These are phyloP conservation scores for Dendrolimus houi DNA, from an alignment of 2,888 invertebrate genomes.

Conservation along the genomic window DNA sequence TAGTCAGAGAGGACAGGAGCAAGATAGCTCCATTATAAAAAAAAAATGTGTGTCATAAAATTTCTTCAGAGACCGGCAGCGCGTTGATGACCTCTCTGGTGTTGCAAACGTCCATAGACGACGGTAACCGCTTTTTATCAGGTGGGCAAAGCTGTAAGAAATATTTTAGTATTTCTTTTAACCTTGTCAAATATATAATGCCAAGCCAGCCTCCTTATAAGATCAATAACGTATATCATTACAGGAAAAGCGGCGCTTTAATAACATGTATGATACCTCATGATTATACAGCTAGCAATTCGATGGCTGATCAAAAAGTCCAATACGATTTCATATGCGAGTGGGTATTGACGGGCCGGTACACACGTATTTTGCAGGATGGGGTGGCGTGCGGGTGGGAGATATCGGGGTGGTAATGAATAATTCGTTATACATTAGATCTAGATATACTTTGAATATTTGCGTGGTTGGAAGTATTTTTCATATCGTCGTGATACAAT, in stretches of 20 bases:
- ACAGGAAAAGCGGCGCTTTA: not conserved
- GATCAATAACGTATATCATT: not conserved
- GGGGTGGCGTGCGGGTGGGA: not conserved
- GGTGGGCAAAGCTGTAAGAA: too few relatives aligned
- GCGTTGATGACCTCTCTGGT: too few relatives aligned
- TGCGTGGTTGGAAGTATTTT: not conserved
- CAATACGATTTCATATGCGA: slow-evolving; percentile 2
- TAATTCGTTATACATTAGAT: not conserved
- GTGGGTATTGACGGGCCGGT: slow-evolving; percentile 3
- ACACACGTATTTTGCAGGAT: slow-evolving; percentile 3
- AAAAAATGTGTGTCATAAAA: too few relatives aligned
- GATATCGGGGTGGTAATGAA: not conserved
- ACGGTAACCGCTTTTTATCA: too few relatives aligned
- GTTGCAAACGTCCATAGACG: too few relatives aligned
- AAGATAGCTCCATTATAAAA: too few relatives aligned
- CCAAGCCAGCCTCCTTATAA: too few relatives aligned
- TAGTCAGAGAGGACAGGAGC: too few relatives aligned
- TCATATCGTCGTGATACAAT: too few relatives aligned
- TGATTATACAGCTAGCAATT: not conserved
- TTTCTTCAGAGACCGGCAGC: too few relatives aligned
- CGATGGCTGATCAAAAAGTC: not conserved
- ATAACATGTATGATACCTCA: not conserved
- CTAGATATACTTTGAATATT: not conserved
- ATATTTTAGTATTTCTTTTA: too few relatives aligned
- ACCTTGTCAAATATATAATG: too few relatives aligned